Evolutionary conservation across 2,113 vertebrate genomes (phyloP).

Genomic region (Semicossyphus pulcher): DNA sequence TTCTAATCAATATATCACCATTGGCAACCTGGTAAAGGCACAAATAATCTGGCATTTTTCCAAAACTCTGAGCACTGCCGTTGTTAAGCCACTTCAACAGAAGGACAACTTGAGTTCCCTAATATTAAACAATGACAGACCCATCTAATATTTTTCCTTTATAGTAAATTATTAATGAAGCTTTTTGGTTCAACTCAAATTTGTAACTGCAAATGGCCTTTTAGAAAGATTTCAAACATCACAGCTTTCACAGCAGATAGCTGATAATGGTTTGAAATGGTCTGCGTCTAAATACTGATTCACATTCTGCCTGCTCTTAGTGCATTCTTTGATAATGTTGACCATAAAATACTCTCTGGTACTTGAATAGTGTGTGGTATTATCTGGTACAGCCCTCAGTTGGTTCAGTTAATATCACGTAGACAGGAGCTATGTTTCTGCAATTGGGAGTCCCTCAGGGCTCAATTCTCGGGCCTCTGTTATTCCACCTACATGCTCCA

Average conservation of each 20-base stretch:
- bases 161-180: too few relatives aligned
- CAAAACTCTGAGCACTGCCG: slow-evolving; percentile 6
- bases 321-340: background rate
- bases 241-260: too few relatives aligned
- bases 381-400: too few relatives aligned
- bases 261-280: background rate
- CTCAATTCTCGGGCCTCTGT: background rate
- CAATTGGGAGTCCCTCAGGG: background rate
- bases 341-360: background rate
- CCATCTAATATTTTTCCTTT: background rate
- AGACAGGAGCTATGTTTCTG: too few relatives aligned
- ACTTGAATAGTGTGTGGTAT: background rate
- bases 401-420: too few relatives aligned
- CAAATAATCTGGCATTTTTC: slow-evolving; percentile 6
- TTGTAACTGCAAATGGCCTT: too few relatives aligned
- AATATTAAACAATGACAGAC: background rate
- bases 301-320: background rate
- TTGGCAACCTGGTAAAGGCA: slow-evolving; percentile 61
- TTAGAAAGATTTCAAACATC: too few relatives aligned
- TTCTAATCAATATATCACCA: slow-evolving; percentile 78
- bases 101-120: background rate
- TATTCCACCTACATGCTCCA: background rate
- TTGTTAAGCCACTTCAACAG: background rate
- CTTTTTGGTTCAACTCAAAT: too few relatives aligned
- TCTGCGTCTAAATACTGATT: background rate